Evolutionary conservation across 1,140 invertebrate genomes (phyloP).

Genomic region (Eulimnadia texana): DNA sequence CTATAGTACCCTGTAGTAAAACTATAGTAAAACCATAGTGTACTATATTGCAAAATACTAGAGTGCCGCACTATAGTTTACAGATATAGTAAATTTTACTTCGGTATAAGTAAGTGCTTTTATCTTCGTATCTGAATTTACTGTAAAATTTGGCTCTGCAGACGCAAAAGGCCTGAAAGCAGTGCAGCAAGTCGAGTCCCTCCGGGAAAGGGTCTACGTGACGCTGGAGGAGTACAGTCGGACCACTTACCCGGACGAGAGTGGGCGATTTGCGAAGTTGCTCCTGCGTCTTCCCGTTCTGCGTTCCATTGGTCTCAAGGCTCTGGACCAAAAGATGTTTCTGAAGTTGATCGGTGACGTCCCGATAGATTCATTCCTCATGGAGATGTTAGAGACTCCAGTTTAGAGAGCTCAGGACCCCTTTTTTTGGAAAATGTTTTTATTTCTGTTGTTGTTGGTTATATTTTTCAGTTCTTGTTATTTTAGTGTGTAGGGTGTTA

Average conservation of each 20-base stretch:
- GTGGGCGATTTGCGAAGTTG: constrained; percentile 85
- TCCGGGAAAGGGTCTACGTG: constrained; percentile 87
- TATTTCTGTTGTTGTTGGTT: too few species aligned
- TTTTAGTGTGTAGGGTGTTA: too few species aligned
- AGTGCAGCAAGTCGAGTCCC: constrained; percentile 60
- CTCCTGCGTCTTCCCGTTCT: constrained; percentile 82
- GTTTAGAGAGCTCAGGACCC: constrained; percentile 28
- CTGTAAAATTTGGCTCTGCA: constrained; percentile 27
- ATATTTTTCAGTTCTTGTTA: too few species aligned
- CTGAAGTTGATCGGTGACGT: constrained; percentile 58
- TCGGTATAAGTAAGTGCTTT: too few species aligned
- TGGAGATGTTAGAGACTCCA: constrained; percentile 48
- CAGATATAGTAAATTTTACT: too few species aligned
- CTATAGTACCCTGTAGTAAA: too few species aligned
- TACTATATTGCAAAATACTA: too few species aligned
- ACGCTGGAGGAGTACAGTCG: constrained; percentile 87
- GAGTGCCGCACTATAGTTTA: too few species aligned
- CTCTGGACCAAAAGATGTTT: constrained; percentile 88
- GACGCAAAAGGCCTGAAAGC: constrained; percentile 78
- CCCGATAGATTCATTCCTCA: constrained; percentile 34
- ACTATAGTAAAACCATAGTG: too few species aligned
- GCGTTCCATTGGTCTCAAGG: constrained; percentile 88
- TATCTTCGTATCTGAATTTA: too few species aligned
- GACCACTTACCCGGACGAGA: constrained; percentile 67
- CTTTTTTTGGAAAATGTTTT: too few species aligned